Conservation (phyloP, 2,888 invertebrate species). For the Automeris io region DNA sequence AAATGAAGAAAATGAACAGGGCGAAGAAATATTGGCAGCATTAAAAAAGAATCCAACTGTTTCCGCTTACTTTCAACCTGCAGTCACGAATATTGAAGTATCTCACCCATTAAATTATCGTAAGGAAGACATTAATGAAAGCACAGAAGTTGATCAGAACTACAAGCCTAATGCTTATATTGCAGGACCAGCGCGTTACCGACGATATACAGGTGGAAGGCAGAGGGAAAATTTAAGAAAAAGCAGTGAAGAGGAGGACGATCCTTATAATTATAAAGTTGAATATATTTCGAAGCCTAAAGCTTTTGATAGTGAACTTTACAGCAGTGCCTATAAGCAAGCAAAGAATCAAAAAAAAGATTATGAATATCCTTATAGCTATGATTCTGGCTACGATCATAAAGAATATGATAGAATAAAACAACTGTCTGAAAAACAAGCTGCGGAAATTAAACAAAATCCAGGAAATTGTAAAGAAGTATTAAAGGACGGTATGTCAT, state of each 20-base stretch:
- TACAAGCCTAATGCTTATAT: slow-evolving; percentile 71
- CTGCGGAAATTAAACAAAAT: slow-evolving; percentile 78
- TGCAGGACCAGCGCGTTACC: slow-evolving; percentile 63
- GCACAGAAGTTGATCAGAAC: slow-evolving; percentile 52
- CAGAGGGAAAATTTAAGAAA: slow-evolving; percentile 53
- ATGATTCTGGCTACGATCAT: slow-evolving; percentile 70
- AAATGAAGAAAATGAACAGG: slow-evolving; percentile 58
- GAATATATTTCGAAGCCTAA: slow-evolving; percentile 69
- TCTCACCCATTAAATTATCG: slow-evolving; percentile 61
- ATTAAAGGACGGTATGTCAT: slow-evolving; percentile 80
- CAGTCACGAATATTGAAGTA: slow-evolving; percentile 61
- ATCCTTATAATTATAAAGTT: slow-evolving; percentile 73
- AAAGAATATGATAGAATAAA: slow-evolving; percentile 76
- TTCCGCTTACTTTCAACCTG: slow-evolving; percentile 63
- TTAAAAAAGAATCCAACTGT: slow-evolving; percentile 66
- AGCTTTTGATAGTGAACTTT: slow-evolving; percentile 64
- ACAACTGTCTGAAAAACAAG: slow-evolving; percentile 78
- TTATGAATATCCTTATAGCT: slow-evolving; percentile 68
- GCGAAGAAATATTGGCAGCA: slow-evolving; percentile 58
- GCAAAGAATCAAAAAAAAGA: slow-evolving; percentile 55
- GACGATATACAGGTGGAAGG: slow-evolving; percentile 68
- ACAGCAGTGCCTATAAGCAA: slow-evolving; percentile 65
- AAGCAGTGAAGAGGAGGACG: slow-evolving; percentile 50
- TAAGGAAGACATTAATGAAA: slow-evolving; percentile 53
- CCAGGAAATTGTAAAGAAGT: slow-evolving; percentile 81